A percentile compares a stretch with the other conserved stretches of the same genome.
Conservation (phyloP, 2,888 invertebrate genomes). For the Lycaena phlaeas region DNA sequence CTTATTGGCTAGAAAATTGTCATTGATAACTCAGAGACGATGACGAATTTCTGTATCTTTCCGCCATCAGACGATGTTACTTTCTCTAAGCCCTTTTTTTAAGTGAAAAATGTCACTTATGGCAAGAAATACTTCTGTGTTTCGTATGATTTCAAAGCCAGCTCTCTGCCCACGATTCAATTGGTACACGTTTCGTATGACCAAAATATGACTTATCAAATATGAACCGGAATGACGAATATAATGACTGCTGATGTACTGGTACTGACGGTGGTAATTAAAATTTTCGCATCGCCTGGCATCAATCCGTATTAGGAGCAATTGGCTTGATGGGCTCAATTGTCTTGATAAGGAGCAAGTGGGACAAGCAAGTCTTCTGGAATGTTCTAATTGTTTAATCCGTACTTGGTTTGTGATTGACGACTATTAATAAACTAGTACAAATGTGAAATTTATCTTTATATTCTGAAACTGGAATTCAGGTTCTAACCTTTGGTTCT, state of each 20-base stretch:
- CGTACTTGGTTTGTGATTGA: no score
- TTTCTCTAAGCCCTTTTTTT: no score
- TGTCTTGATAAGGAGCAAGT: slow-evolving; percentile 46
- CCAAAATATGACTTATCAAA: slow-evolving; percentile 12
- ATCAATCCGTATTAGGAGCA: slow-evolving; percentile 61
- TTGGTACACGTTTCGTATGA: slow-evolving; percentile 1
- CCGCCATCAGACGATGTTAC: no score
- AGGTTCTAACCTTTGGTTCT: no score
- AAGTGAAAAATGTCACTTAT: no score
- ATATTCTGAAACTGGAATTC: no score
- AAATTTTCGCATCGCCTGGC: slow-evolving; percentile 49
- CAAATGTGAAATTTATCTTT: no score
- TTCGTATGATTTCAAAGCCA: neutral
- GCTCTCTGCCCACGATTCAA: neutral
- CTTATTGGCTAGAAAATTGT: no score
- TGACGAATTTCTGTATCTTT: no score
- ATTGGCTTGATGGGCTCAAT: slow-evolving; percentile 63
- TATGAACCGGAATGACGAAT: slow-evolving; percentile 12
- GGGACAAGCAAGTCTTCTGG: slow-evolving; percentile 32
- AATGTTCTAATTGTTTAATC: slow-evolving; percentile 5
- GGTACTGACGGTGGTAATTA: slow-evolving; percentile 47
- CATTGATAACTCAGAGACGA: no score
- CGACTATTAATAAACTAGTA: no score
- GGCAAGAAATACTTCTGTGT: no score
- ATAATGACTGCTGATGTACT: slow-evolving; percentile 33